These are phyloP conservation scores for Lytechinus pictus DNA, from an alignment of 35 echinoderm and acorn worm species.

Conservation along the genomic window DNA sequence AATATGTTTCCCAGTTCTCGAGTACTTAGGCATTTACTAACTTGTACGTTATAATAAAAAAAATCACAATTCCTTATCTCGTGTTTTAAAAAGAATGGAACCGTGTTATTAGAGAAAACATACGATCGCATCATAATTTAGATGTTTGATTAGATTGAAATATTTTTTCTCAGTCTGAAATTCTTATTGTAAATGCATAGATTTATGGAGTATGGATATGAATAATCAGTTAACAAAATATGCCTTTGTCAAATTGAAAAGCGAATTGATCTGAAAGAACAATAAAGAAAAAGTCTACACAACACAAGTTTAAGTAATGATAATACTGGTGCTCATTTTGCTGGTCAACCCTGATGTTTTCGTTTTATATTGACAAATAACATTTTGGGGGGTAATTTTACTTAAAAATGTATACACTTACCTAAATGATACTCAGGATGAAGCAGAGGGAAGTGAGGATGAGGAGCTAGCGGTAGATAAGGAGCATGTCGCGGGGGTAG, in stretches of 20 bases:
- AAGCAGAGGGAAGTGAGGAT: constrained; percentile 34
- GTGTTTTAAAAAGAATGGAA: background rate
- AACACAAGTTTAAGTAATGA: background rate
- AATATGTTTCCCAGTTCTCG: too few species aligned
- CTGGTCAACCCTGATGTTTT: background rate
- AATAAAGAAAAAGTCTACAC: background rate
- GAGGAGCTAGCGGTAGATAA: constrained; percentile 27
- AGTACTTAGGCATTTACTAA: too few species aligned
- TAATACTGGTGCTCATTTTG: too few species aligned
- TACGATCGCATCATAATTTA: background rate
- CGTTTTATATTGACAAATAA: background rate
- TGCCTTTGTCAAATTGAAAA: too few species aligned
- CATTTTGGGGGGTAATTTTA: background rate
- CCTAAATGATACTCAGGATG: constrained; percentile 45
- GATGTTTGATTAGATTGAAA: background rate
- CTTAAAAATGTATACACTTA: background rate
- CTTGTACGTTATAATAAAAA: too few species aligned
- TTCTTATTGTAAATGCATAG: too few species aligned
- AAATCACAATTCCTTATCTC: background rate
- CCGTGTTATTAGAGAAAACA: background rate
- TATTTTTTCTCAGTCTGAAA: too few species aligned
- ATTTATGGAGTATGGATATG: too few species aligned
- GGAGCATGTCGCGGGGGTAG: constrained; percentile 32
- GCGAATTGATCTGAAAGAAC: background rate
- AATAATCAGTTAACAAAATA: too few species aligned